Percentiles rank a stretch among this genome's conserved stretches.
phyloP scores from a whole-genome alignment of 1,140 invertebrate genomes.

The Cepaea nemoralis region DNA sequence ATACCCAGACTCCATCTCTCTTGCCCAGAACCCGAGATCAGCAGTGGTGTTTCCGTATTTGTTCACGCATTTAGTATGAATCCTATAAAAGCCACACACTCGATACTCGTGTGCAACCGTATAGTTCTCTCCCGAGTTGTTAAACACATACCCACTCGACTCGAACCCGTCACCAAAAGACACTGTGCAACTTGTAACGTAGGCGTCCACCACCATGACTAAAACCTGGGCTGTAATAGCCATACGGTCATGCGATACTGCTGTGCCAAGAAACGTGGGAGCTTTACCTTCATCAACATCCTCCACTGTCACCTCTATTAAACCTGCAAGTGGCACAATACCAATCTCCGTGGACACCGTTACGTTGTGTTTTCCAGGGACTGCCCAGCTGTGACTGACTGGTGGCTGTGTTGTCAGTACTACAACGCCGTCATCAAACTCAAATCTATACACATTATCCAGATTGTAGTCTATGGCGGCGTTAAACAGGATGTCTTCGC shows the following conservation, averaged over 20 bases:
- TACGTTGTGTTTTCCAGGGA: conserved; percentile 55
- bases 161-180: conserved; percentile 42
- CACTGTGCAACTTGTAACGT: conserved; percentile 45
- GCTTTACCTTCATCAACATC: conserved; percentile 33
- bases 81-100: conserved; percentile 44
- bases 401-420: conserved; percentile 43
- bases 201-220: conserved; percentile 42
- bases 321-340: conserved; percentile 40
- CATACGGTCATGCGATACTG: not conserved
- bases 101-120: conserved; percentile 31
- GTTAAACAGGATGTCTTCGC: conserved; percentile 56
- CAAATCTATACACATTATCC: conserved; percentile 50
- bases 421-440: conserved; percentile 61
- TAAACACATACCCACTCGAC: not conserved
- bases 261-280: conserved; percentile 57
- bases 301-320: conserved; percentile 51
- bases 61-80: conserved; percentile 47
- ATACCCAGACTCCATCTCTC: conserved; percentile 41
- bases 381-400: conserved; percentile 58
- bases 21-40: conserved; percentile 42
- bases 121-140: conserved; percentile 36
- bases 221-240: conserved; percentile 35
- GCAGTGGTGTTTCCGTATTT: conserved; percentile 45
- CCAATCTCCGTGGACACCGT: conserved; percentile 55
- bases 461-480: conserved; percentile 48